Conservation (phyloP, 2,888 invertebrate species). For the Odiellus spinosus region DNA sequence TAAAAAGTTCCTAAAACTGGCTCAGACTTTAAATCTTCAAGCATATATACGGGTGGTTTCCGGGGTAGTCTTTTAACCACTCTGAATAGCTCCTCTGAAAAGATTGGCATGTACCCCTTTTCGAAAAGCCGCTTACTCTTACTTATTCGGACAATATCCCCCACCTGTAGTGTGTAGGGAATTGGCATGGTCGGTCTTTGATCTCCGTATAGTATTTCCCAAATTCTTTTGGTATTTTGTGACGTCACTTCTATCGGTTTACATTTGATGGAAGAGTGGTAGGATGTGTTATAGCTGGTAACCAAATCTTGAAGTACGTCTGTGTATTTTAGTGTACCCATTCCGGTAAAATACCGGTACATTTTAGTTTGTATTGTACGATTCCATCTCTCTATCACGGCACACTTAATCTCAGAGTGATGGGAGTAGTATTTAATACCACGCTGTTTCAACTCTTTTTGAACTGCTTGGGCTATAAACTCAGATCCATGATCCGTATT, state of each 20-base stretch:
- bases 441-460: conserved; percentile 14
- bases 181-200: neutral
- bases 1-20: neutral
- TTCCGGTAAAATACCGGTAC: conserved; percentile 20
- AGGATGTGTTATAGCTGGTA: conserved; percentile 3
- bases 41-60: neutral
- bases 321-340: conserved; percentile 19
- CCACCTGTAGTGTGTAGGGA: neutral
- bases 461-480: conserved; percentile 17
- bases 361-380: conserved; percentile 23
- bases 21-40: neutral
- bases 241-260: neutral
- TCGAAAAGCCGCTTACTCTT: neutral
- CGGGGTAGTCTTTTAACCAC: neutral
- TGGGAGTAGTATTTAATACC: conserved; percentile 20
- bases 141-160: conserved; percentile 1
- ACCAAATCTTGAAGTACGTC: neutral
- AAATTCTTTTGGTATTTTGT: neutral
- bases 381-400: conserved; percentile 24
- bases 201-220: neutral
- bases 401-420: conserved; percentile 23
- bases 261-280: conserved; percentile 4
- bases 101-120: conserved; percentile 6
- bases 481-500: conserved; percentile 20
- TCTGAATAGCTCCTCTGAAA: conserved; percentile 2